These are phyloP conservation scores for Tachina lurida DNA, from an alignment of 2,888 invertebrate genomes.

Conservation along the genomic window DNA sequence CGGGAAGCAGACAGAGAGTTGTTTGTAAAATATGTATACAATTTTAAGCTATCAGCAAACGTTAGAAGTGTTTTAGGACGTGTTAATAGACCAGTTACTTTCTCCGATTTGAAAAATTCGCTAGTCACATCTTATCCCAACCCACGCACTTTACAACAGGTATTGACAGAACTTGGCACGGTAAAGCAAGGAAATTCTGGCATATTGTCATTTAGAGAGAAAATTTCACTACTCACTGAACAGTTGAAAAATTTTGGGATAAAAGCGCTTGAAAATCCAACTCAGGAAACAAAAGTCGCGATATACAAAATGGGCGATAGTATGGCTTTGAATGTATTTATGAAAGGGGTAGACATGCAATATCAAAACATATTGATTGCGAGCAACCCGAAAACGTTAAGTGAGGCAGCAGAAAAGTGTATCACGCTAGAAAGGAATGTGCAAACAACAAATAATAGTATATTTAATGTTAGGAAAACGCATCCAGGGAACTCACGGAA, in stretches of 20 bases:
- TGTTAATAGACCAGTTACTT: constrained; percentile 10
- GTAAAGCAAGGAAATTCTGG: not conserved
- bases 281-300: no score
- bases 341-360: no score
- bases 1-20: no score
- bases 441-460: no score
- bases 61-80: constrained; percentile 7
- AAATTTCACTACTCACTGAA: not conserved
- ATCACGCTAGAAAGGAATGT: no score
- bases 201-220: constrained; percentile 2
- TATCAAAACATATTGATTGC: no score
- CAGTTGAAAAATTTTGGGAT: not conserved
- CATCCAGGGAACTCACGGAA: no score
- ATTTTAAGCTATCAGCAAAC: constrained; percentile 16
- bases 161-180: constrained; percentile 1
- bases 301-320: no score
- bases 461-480: no score
- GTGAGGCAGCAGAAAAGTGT: no score
- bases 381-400: no score
- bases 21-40: not conserved
- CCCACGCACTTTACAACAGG: constrained; percentile 10
- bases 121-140: constrained; percentile 13
- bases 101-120: not conserved
- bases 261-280: not conserved
- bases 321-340: not conserved